Evolutionary conservation across 2,113 vertebrate genomes (phyloP), one percentile per base, ranked within the genome.

Genomic region (Eublepharis macularius): DNA sequence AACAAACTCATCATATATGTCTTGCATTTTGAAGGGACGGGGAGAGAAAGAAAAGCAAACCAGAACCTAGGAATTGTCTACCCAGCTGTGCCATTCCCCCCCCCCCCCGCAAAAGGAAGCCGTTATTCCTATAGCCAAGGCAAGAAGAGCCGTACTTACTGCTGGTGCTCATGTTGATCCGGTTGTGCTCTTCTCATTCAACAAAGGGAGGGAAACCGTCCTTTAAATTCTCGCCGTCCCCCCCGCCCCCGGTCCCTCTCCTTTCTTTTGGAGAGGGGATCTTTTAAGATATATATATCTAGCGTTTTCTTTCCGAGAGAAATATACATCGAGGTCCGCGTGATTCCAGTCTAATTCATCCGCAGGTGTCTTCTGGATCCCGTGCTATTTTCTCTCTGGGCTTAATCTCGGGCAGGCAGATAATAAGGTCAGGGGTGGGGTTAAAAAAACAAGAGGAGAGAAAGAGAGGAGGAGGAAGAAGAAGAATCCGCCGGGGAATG

Each of bases 141-240:
- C 80, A 84, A 89, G 83, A 83, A 86, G 92, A 95, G 87, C 92
- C 82, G 49, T 94, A 96, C 96, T 97, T 93, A 97, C 96, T 93
- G 96, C 96, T 97, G 39, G 96, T 95, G 95, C 95, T 97, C 96
- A 97, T 97, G 93, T 75, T 94, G 94, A 87, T 94, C 93, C 85
- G 70, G 73, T 94, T 49, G 92, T 14, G 91, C 70, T 90, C 95
- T 93, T 89, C 94, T 95, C 96, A 95, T 89, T 88, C 96, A 95
- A 93, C 73, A 94, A 94, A 89, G 86, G 92, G 90, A 92, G 91
- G 92, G 83, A 84, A 87, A 90, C 82, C 45, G 95, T 86, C 89
- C 89, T 47, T 89, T 70, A 91, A 95, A 93, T 86, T 90, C 94
- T 90, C 84, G 14, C 66, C 49, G 34, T 8, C 36, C 86, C 72